Percentiles rank a stretch among this genome's conserved stretches.
phyloP scores from a whole-genome alignment of 2,113 vertebrate species.

The Herpetotheres cachinnans region DNA sequence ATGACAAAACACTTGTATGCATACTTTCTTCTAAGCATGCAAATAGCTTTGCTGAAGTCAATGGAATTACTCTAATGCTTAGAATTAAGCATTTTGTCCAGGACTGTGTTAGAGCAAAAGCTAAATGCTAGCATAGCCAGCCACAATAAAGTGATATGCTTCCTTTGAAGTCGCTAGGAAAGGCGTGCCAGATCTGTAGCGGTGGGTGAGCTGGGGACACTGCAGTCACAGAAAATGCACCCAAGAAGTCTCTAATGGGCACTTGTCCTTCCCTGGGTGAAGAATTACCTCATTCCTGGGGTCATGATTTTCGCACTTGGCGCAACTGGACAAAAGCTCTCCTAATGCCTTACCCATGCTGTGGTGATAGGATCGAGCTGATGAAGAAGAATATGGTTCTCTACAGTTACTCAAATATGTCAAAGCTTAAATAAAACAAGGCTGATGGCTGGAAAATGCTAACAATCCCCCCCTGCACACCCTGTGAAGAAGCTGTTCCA shows the following conservation, averaged over 20 bases:
- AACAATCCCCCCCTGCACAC: not conserved
- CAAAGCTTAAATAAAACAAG: not conserved
- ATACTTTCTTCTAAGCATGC: not conserved
- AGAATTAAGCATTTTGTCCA: not conserved
- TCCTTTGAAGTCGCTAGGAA: not conserved
- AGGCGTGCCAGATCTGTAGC: rapidly evolving
- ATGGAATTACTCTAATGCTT: not conserved
- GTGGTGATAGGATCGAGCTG: not conserved
- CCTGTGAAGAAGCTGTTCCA: not conserved
- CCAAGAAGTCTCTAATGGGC: not conserved
- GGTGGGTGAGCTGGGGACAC: not conserved
- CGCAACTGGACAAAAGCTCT: not conserved
- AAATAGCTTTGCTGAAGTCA: not conserved
- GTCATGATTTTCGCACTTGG: not conserved
- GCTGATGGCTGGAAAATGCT: not conserved
- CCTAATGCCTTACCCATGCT: not conserved
- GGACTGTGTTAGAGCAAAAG: not conserved
- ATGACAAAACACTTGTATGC: not conserved
- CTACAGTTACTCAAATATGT: not conserved
- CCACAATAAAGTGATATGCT: not conserved
- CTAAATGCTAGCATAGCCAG: not conserved
- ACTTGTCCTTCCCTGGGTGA: not conserved
- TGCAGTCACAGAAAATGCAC: not conserved
- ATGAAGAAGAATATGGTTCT: not conserved
- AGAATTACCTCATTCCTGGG: not conserved